Evolutionary conservation across 2,113 vertebrate species (phyloP).

Genomic region (Merops nubicus): DNA sequence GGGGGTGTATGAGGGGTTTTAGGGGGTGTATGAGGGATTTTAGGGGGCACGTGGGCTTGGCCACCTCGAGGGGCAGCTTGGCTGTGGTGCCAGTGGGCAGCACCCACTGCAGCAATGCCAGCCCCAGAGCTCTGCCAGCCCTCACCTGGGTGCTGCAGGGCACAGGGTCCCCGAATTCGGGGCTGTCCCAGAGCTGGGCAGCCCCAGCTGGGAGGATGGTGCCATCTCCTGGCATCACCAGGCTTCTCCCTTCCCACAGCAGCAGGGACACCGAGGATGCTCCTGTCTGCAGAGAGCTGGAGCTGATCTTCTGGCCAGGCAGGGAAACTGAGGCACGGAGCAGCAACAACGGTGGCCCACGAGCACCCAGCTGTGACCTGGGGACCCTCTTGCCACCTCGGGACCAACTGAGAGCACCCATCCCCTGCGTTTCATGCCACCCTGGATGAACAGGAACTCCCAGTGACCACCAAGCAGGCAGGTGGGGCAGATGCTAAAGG

Average conservation of each 20-base stretch:
- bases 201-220: background rate
- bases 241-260: background rate
- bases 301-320: fast-evolving
- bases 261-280: fast-evolving
- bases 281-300: fast-evolving
- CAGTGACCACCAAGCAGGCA: fast-evolving
- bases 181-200: background rate
- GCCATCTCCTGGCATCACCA: slow-evolving; percentile 18
- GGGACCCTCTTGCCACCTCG: background rate
- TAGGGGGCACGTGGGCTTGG: background rate
- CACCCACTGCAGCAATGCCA: fast-evolving
- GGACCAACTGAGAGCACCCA: background rate
- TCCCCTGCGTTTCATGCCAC: background rate
- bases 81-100: background rate
- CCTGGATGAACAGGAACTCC: fast-evolving
- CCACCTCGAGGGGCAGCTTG: background rate
- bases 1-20: too few relatives aligned
- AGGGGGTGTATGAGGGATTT: background rate
- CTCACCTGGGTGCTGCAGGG: background rate
- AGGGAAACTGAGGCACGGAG: background rate
- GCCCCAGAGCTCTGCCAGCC: background rate
- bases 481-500: background rate
- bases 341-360: fast-evolving
- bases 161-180: background rate
- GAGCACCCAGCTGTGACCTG: background rate